These are phyloP conservation scores for Oncorhynchus masou DNA, from an alignment of 2,113 vertebrate species.

Conservation along the genomic window DNA sequence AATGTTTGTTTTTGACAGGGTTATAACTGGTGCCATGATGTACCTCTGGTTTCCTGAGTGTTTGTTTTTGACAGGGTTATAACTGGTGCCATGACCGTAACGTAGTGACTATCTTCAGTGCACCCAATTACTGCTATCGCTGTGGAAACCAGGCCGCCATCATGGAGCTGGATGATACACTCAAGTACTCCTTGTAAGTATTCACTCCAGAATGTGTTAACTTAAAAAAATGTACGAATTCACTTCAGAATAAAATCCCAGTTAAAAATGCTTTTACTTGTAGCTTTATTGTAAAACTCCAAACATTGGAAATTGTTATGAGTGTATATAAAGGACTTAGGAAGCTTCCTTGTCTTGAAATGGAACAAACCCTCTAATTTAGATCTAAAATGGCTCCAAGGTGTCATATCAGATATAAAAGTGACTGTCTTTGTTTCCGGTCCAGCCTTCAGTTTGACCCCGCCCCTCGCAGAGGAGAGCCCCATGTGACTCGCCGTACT, in stretches of 20 bases:
- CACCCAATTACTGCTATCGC: constrained; percentile 77
- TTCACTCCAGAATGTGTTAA: not conserved
- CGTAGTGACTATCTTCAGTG: constrained; percentile 78
- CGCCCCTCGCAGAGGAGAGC: constrained; percentile 92
- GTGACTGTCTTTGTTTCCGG: not conserved
- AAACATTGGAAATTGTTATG: too few relatives aligned
- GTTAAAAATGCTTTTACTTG: too few relatives aligned
- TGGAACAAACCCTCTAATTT: too few relatives aligned
- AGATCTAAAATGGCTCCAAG: not conserved
- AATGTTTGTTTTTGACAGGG: not conserved
- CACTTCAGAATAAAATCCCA: not conserved
- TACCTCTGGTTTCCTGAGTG: too few relatives aligned
- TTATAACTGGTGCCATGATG: too few relatives aligned
- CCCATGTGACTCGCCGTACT: constrained; percentile 85
- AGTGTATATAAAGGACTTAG: too few relatives aligned
- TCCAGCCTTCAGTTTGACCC: constrained; percentile 96
- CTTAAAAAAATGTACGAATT: too few relatives aligned
- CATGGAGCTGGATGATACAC: constrained; percentile 98
- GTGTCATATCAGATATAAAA: not conserved
- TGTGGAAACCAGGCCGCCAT: constrained; percentile 79
- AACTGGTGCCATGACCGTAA: constrained; percentile 79
- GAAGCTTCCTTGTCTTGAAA: too few relatives aligned
- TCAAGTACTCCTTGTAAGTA: constrained; percentile 99
- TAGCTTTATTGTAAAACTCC: too few relatives aligned
- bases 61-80: constrained; percentile 63